A percentile compares a stretch with the other conserved stretches of the same genome.
phyloP scores from a whole-genome alignment of 2,113 vertebrate genomes.

The Lagopus leucura region DNA sequence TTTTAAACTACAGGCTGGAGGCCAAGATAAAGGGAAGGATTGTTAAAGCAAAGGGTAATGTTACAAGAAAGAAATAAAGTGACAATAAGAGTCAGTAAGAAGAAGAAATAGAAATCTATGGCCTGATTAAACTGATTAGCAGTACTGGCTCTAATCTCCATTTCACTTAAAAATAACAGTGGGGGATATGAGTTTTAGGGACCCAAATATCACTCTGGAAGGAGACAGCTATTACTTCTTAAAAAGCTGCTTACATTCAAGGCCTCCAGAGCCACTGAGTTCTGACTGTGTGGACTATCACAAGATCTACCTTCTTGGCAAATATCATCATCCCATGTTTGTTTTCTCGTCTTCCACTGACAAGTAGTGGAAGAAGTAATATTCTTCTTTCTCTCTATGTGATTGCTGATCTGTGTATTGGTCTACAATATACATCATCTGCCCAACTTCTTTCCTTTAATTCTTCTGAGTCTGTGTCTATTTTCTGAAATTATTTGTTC shows the following conservation, averaged over 20 bases:
- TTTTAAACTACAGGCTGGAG: not conserved
- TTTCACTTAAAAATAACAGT: not conserved
- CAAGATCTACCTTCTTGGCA: not conserved
- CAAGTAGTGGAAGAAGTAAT: not conserved
- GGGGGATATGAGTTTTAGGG: not conserved
- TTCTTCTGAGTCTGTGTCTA: conserved; percentile 32
- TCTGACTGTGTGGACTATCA: not conserved
- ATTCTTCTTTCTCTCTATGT: not conserved
- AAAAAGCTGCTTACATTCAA: conserved; percentile 32
- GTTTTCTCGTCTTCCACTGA: conserved; percentile 55
- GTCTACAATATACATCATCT: conserved; percentile 6
- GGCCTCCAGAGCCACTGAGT: conserved; percentile 27
- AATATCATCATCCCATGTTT: not conserved
- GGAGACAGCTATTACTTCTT: not conserved
- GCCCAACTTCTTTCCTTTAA: not conserved
- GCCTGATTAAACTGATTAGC: not conserved
- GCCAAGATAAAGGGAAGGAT: not conserved
- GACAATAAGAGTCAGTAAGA: not conserved
- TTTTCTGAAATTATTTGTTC: not conserved
- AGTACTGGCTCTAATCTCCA: not conserved
- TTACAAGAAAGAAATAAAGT: not conserved
- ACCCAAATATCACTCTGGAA: not conserved
- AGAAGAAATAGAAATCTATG: not conserved
- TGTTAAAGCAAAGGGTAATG: not conserved
- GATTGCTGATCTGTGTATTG: conserved; percentile 51